Evolutionary conservation across 2,888 invertebrate genomes (phyloP).

Genomic region (Oegoconia quadripuncta): DNA sequence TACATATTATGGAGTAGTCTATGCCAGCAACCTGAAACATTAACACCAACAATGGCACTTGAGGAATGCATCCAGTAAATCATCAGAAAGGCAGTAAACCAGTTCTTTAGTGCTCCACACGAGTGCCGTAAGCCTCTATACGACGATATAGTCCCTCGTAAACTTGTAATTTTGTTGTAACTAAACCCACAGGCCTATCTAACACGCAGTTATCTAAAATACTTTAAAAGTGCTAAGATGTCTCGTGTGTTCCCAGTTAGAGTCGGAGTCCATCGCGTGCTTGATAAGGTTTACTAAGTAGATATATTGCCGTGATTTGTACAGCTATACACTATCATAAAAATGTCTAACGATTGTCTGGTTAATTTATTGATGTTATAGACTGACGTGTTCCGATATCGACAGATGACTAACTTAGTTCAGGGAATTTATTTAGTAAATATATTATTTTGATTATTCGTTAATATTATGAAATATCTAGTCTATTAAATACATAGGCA

Average conservation of each 20-base stretch:
- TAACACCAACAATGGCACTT: slow-evolving; percentile 43
- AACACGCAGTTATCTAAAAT: slow-evolving; percentile 62
- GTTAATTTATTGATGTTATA: slow-evolving; percentile 52
- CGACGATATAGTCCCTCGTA: slow-evolving; percentile 61
- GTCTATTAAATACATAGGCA: too few species aligned
- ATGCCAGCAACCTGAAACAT: slow-evolving; percentile 46
- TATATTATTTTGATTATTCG: neutral
- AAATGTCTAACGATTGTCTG: slow-evolving; percentile 54
- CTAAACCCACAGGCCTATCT: slow-evolving; percentile 56
- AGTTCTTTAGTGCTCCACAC: slow-evolving; percentile 55
- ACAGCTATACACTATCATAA: slow-evolving; percentile 53
- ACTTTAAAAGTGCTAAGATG: slow-evolving; percentile 63
- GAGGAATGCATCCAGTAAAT: slow-evolving; percentile 71
- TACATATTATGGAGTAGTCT: too few species aligned
- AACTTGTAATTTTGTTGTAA: slow-evolving; percentile 71
- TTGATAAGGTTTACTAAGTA: slow-evolving; percentile 33
- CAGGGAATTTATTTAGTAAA: neutral
- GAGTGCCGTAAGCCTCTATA: slow-evolving; percentile 48
- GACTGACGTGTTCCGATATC: slow-evolving; percentile 24
- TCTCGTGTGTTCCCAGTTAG: slow-evolving; percentile 41
- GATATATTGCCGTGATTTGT: slow-evolving; percentile 64
- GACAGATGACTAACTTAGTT: slow-evolving; percentile 7
- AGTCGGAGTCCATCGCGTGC: slow-evolving; percentile 21
- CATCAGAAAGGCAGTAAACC: slow-evolving; percentile 62
- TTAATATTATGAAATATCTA: too few species aligned